Conservation (phyloP, 2,888 invertebrate genomes). For the Operophtera brumata region DNA sequence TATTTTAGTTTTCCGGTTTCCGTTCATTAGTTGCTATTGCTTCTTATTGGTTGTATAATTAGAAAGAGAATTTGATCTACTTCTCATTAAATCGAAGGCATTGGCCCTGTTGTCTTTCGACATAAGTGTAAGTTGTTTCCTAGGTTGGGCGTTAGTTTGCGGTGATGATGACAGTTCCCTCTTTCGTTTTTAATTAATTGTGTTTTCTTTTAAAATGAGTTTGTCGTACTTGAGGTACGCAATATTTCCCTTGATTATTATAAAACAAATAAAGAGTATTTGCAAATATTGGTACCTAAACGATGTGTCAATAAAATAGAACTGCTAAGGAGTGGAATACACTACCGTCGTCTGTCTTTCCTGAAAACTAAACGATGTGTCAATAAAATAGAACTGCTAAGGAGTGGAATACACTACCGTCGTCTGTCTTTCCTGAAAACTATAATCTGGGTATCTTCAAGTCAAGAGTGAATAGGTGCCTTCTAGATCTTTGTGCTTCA, state of each 20-base stretch:
- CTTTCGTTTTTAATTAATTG: not conserved
- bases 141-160: not conserved
- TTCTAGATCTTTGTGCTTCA: too few relatives aligned
- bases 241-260: slow-evolving; percentile 11
- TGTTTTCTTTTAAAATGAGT: slow-evolving; percentile 3
- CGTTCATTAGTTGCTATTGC: slow-evolving; percentile 5
- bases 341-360: too few relatives aligned
- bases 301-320: too few relatives aligned
- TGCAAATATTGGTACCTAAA: too few relatives aligned
- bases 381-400: too few relatives aligned
- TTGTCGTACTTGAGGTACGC: slow-evolving; percentile 9
- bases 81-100: slow-evolving; percentile 16
- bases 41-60: not conserved
- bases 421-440: too few relatives aligned
- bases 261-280: too few relatives aligned
- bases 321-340: too few relatives aligned
- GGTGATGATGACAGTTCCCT: slow-evolving; percentile 2
- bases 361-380: too few relatives aligned
- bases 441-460: too few relatives aligned
- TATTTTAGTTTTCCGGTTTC: slow-evolving; percentile 3
- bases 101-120: slow-evolving; percentile 3
- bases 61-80: slow-evolving; percentile 6
- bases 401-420: too few relatives aligned
- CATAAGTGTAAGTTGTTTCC: not conserved
- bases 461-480: too few relatives aligned